Evolutionary conservation across 2,888 invertebrate genomes (phyloP).

Genomic region (Chloromyia formosa): DNA sequence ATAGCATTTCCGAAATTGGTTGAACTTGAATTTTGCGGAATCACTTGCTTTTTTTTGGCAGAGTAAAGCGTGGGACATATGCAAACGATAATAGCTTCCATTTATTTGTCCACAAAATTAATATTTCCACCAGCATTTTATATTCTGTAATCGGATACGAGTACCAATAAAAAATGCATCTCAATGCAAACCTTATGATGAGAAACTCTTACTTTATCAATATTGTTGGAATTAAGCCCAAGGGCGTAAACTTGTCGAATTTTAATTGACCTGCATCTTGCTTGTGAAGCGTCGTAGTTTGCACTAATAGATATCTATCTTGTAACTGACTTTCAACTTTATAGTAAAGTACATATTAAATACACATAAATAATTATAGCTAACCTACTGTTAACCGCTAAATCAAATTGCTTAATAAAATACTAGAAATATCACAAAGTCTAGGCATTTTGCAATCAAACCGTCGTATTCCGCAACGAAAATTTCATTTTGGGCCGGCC

Average conservation of each 20-base stretch:
- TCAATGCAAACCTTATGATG: not conserved
- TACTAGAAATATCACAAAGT: constrained; percentile 14
- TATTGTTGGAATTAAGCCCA: not conserved
- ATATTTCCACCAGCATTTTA: no score
- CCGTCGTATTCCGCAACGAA: constrained; percentile 13
- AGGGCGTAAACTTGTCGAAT: not conserved
- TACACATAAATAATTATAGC: not conserved
- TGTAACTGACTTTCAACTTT: not conserved
- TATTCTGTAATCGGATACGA: no score
- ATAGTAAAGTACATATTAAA: not conserved
- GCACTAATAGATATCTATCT: not conserved
- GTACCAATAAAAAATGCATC: not conserved
- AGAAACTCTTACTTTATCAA: not conserved
- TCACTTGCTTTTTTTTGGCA: no score
- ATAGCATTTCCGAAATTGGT: no score
- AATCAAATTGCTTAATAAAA: constrained; percentile 11
- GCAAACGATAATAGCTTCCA: no score
- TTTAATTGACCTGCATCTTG: not conserved
- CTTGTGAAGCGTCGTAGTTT: not conserved
- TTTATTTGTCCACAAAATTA: no score
- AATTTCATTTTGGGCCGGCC: not conserved
- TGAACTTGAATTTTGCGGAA: no score
- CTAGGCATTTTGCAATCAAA: not conserved
- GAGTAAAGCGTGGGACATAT: no score
- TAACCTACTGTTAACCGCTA: not conserved